Conservation (phyloP, 2,113 vertebrate species). For the Perca fluviatilis region DNA sequence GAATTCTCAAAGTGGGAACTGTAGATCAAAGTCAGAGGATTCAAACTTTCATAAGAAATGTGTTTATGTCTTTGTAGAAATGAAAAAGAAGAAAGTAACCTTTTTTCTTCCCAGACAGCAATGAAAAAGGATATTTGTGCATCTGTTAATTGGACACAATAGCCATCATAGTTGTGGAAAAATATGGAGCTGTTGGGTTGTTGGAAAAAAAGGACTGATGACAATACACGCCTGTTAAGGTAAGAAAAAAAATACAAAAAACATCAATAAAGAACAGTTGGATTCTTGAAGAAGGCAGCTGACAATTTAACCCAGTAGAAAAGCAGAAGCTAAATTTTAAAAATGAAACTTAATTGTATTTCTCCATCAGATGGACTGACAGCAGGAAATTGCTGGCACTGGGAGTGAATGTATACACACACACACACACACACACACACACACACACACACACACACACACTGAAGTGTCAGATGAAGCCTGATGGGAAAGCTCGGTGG, state of each 20-base stretch:
- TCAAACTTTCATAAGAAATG: constrained; percentile 31
- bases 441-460: constrained; percentile 8
- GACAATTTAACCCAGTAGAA: constrained; percentile 16
- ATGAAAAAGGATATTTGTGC: constrained; percentile 27
- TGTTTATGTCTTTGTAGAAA: constrained; percentile 25
- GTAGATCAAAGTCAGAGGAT: constrained; percentile 50
- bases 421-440: constrained; percentile 24
- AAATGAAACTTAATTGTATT: constrained; percentile 53
- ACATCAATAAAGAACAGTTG: constrained; percentile 19
- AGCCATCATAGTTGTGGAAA: constrained; percentile 2
- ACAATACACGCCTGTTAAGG: constrained; percentile 2
- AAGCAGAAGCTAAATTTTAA: constrained; percentile 28
- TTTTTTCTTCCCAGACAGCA: not conserved
- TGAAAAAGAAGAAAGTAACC: not conserved
- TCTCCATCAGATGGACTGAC: constrained; percentile 57
- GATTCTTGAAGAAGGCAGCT: constrained; percentile 24
- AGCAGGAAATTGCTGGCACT: constrained; percentile 53
- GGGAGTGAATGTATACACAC: not conserved
- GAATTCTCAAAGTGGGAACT: constrained; percentile 36
- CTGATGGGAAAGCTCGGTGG: constrained; percentile 11
- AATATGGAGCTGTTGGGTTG: constrained; percentile 12
- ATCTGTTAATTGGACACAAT: constrained; percentile 45
- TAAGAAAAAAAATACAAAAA: not conserved
- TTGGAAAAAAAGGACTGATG: not conserved
- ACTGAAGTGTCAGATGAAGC: constrained; percentile 20